Percentiles rank a stretch among this genome's conserved stretches.
Evolutionary conservation across 2,888 invertebrate species (phyloP).

Genomic region (Andrena haemorrhoa): DNA sequence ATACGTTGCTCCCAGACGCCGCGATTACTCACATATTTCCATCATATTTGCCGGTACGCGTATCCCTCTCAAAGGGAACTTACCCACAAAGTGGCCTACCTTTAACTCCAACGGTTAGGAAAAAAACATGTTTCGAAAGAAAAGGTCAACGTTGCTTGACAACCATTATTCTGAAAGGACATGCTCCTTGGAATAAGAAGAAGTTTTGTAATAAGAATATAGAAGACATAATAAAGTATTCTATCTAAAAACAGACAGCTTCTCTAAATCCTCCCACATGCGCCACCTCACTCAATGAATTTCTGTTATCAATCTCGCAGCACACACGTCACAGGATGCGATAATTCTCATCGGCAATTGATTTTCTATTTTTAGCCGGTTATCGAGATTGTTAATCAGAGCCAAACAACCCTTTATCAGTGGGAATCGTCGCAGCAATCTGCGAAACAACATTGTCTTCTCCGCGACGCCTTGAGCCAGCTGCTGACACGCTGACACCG

Average conservation of each 20-base stretch:
- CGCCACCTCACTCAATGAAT: neutral
- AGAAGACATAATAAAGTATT: no score
- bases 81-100: neutral
- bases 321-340: neutral
- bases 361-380: conserved; percentile 25
- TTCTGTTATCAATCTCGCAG: conserved; percentile 1
- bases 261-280: no score
- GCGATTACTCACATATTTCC: neutral
- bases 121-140: neutral
- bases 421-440: neutral
- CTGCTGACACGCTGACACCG: neutral
- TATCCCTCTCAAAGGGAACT: neutral
- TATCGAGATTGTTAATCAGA: conserved; percentile 12
- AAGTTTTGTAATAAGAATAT: no score
- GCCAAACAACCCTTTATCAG: conserved; percentile 19
- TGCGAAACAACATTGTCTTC: neutral
- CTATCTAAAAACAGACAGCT: no score
- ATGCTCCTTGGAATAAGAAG: no score
- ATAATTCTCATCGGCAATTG: conserved; percentile 12
- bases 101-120: neutral
- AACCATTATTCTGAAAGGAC: no score
- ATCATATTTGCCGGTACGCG: conserved; percentile 10
- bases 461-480: neutral
- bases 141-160: neutral
- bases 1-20: neutral